Evolutionary conservation across 2,888 invertebrate genomes (phyloP).

Genomic region (Scelioninae gen. 2): DNA sequence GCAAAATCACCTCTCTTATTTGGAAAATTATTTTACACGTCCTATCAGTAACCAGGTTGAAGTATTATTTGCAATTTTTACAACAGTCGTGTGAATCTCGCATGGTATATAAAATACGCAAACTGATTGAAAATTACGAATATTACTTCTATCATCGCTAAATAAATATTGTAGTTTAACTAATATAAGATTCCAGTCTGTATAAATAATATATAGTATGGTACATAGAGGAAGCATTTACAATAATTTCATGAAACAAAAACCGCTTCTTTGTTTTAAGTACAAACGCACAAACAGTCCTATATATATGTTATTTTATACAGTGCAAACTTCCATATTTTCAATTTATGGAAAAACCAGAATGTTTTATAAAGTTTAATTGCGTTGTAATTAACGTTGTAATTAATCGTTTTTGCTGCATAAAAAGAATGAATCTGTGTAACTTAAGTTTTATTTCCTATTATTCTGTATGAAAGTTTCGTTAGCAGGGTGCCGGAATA

Average conservation of each 20-base stretch:
- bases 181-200: conserved; percentile 50
- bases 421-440: neutral
- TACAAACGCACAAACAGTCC: conserved; percentile 28
- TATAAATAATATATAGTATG: conserved; percentile 55
- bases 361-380: conserved; percentile 3
- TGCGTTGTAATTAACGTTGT: too few species aligned
- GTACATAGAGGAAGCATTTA: conserved; percentile 52
- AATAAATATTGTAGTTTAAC: conserved; percentile 54
- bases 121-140: conserved; percentile 3
- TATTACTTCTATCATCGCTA: conserved; percentile 19
- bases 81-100: conserved; percentile 38
- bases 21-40: conserved; percentile 15
- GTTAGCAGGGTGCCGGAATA: too few species aligned
- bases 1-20: neutral
- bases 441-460: neutral
- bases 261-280: conserved; percentile 40
- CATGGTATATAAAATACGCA: conserved; percentile 22
- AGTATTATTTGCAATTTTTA: conserved; percentile 19
- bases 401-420: too few species aligned
- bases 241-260: conserved; percentile 36
- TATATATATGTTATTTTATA: conserved; percentile 32
- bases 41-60: neutral
- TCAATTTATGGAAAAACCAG: conserved; percentile 20
- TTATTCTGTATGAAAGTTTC: too few species aligned
- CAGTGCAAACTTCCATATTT: conserved; percentile 23